Conservation (phyloP, 2,797 vertebrate genomes). For the Lacerta bilineata region DNA sequence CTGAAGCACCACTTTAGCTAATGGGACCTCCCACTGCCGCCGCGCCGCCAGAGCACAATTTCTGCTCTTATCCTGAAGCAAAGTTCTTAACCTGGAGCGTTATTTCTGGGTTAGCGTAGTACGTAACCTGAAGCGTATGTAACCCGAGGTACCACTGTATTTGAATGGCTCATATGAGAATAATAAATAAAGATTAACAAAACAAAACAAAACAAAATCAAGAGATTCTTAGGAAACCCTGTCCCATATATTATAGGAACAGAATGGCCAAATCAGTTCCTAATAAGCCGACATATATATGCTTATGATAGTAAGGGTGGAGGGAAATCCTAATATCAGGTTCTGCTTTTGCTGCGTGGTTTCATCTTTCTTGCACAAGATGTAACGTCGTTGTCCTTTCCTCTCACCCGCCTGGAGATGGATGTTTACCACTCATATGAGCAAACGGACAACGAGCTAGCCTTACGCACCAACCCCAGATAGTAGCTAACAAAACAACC, state of each 20-base stretch:
- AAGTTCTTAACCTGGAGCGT: no score
- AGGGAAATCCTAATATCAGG: background rate
- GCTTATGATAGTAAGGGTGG: background rate
- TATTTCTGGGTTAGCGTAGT: no score
- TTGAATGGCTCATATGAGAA: background rate
- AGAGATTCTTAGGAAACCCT: background rate
- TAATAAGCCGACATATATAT: background rate
- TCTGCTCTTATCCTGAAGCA: no score
- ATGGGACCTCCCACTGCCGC: no score
- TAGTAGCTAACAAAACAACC: slow-evolving; percentile 9
- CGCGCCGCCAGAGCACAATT: no score
- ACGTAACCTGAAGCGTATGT: no score
- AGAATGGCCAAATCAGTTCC: background rate
- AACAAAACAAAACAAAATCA: no score
- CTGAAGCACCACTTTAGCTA: no score
- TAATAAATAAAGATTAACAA: background rate
- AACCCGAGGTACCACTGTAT: background rate
- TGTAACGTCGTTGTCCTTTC: background rate
- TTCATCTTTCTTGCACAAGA: background rate
- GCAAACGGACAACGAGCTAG: background rate
- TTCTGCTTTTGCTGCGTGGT: background rate
- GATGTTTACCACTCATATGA: background rate
- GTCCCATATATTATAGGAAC: background rate
- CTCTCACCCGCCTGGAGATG: background rate
- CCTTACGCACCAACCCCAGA: background rate